Percentiles rank a stretch among this genome's conserved stretches.
phyloP scores from a whole-genome alignment of 2,113 vertebrate species.

The Marmota monax region DNA sequence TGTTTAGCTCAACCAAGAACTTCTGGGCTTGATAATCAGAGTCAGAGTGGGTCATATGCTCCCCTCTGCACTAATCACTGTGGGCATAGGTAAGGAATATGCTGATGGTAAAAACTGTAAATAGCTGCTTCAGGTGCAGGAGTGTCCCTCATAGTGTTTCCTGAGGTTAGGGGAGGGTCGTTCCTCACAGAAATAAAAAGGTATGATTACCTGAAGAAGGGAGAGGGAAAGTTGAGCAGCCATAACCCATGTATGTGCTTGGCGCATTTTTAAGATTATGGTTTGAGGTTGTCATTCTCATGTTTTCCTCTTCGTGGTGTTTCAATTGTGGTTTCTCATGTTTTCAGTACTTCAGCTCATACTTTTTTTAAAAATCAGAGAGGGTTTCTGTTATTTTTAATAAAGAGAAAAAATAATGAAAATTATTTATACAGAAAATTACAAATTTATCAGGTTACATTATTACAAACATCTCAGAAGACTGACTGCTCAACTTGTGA shows the following conservation, averaged over 20 bases:
- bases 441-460: too few relatives aligned
- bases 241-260: background rate
- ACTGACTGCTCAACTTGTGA: too few relatives aligned
- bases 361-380: constrained; percentile 1
- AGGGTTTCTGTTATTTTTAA: background rate
- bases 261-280: background rate
- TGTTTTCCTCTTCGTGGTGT: constrained; percentile 1
- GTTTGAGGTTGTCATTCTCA: background rate
- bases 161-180: background rate
- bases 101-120: background rate
- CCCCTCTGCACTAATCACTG: background rate
- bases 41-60: background rate
- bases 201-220: background rate
- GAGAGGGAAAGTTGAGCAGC: background rate
- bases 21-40: background rate
- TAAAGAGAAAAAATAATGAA: too few relatives aligned
- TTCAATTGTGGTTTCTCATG: background rate
- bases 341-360: constrained; percentile 22
- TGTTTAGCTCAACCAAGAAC: background rate
- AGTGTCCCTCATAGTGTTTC: background rate
- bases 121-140: background rate
- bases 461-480: too few relatives aligned
- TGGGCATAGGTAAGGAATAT: background rate
- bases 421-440: too few relatives aligned
- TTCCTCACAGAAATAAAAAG: background rate